These are phyloP conservation scores for Acronicta leporina DNA, from an alignment of 2,888 invertebrate species.

Conservation along the genomic window DNA sequence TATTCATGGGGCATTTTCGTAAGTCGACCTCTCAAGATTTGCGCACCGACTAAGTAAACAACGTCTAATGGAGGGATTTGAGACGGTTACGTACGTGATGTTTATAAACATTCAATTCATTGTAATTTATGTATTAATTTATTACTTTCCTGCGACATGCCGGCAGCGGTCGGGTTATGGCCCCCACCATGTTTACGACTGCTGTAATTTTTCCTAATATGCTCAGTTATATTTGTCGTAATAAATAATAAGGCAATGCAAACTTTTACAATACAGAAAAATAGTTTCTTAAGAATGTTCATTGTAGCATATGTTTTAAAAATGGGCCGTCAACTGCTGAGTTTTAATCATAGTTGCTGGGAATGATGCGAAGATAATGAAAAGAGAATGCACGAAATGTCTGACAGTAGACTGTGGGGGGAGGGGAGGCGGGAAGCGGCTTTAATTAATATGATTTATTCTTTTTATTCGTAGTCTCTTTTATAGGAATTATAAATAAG, in stretches of 20 bases:
- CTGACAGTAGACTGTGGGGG: conserved; percentile 17
- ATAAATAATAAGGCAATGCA: conserved; percentile 8
- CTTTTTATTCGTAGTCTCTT: conserved; percentile 40
- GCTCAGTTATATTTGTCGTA: conserved; percentile 26
- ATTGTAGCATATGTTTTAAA: conserved; percentile 13
- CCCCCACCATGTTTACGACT: conserved; percentile 48
- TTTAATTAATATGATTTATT: conserved; percentile 57
- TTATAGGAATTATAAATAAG: conserved; percentile 23
- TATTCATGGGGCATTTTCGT: conserved; percentile 89
- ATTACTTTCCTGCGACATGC: conserved; percentile 54
- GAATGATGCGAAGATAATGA: conserved; percentile 43
- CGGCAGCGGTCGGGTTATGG: conserved; percentile 45
- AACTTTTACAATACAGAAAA: conserved; percentile 9
- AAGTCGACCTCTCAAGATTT: conserved; percentile 87
- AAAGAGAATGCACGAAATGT: conserved; percentile 40
- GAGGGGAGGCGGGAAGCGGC: conserved; percentile 33
- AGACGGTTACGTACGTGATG: conserved; percentile 82
- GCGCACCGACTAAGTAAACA: conserved; percentile 86
- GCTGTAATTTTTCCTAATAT: conserved; percentile 48
- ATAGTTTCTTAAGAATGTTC: not conserved
- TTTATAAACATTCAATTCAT: conserved; percentile 76
- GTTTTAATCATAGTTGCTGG: conserved; percentile 36
- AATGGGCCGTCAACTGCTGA: conserved; percentile 32
- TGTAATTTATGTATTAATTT: conserved; percentile 74
- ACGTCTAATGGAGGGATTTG: conserved; percentile 86